phyloP scores from a whole-genome alignment of 2,888 invertebrate species.

The Dryadula phaetusa region DNA sequence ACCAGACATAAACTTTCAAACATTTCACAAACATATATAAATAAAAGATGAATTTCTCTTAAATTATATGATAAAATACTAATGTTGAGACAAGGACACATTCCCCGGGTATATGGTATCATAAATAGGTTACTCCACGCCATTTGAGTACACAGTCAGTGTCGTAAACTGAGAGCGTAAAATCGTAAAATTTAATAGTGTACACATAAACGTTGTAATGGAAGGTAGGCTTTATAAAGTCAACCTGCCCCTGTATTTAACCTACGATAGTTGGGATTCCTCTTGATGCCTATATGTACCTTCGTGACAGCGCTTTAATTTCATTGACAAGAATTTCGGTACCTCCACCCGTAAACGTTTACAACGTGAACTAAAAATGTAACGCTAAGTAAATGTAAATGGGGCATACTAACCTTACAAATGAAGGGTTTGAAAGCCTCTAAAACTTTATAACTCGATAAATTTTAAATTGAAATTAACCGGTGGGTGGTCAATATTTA shows the following conservation, averaged over 20 bases:
- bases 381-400: slow-evolving; percentile 12
- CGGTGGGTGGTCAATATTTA: neutral
- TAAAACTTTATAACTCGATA: slow-evolving; percentile 6
- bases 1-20: neutral
- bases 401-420: slow-evolving; percentile 3
- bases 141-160: slow-evolving; percentile 13
- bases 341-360: slow-evolving; percentile 1
- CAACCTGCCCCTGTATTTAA: slow-evolving; percentile 40
- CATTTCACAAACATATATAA: neutral
- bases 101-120: neutral
- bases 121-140: slow-evolving; percentile 16
- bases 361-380: slow-evolving; percentile 20
- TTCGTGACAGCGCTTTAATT: slow-evolving; percentile 5
- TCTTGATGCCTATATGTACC: neutral
- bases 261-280: slow-evolving; percentile 11
- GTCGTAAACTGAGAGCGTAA: slow-evolving; percentile 28
- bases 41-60: slow-evolving; percentile 2
- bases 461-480: slow-evolving; percentile 18
- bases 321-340: neutral
- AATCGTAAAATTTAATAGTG: slow-evolving; percentile 60
- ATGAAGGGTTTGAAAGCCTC: slow-evolving; percentile 7
- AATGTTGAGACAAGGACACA: neutral
- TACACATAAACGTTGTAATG: slow-evolving; percentile 59
- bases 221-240: slow-evolving; percentile 58
- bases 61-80: slow-evolving; percentile 11